Conservation (phyloP, 2,888 invertebrate genomes). For the Brachyptera risi region DNA sequence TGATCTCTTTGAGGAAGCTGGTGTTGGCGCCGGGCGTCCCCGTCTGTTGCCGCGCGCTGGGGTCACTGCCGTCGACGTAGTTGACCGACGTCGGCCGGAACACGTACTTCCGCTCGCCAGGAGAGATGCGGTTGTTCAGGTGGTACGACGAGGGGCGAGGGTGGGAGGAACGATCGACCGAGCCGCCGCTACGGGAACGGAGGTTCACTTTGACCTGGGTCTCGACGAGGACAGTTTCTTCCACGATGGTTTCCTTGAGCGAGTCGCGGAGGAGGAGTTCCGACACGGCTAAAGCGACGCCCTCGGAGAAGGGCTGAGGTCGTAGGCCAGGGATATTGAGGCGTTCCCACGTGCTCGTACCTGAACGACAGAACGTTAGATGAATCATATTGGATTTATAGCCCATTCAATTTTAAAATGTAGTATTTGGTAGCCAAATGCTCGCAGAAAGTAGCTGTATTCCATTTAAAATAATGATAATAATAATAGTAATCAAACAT, state of each 20-base stretch:
- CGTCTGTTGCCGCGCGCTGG: conserved; percentile 37
- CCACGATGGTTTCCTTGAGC: not conserved
- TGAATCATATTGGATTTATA: not conserved
- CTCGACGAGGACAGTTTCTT: not conserved
- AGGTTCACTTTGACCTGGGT: conserved; percentile 25
- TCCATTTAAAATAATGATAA: not conserved
- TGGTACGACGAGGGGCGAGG: conserved; percentile 44
- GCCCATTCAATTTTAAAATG: not conserved
- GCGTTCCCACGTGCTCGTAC: conserved; percentile 71
- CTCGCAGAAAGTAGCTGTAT: not conserved
- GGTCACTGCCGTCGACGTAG: conserved; percentile 46
- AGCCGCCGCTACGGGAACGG: too few relatives aligned
- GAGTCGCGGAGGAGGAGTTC: conserved; percentile 48
- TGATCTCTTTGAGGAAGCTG: conserved; percentile 59
- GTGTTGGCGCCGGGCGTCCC: conserved; percentile 20
- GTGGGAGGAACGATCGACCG: conserved; percentile 37
- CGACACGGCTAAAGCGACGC: conserved; percentile 61
- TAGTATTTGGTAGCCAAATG: not conserved
- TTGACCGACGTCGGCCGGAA: conserved; percentile 47
- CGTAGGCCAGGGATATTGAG: conserved; percentile 56
- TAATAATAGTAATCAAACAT: too few relatives aligned
- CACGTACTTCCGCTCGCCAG: conserved; percentile 47
- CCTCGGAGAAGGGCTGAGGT: conserved; percentile 66
- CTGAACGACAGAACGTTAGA: conserved; percentile 45
- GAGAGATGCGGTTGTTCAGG: conserved; percentile 44